phyloP scores from a whole-genome alignment of 2,888 invertebrate genomes.

The Tolmerus cingulatus region DNA sequence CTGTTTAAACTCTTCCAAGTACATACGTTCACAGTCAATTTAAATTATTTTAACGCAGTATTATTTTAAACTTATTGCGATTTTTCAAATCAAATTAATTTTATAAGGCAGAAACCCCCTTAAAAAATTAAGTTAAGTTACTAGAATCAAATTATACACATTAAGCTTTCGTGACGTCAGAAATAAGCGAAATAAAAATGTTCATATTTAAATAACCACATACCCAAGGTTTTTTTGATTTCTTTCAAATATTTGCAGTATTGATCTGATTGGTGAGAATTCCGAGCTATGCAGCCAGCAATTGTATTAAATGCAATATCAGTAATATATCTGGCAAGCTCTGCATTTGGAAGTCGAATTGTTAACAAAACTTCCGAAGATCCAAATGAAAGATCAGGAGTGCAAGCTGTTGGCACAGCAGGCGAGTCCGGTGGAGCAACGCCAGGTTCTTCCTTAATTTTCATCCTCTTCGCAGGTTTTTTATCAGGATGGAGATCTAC shows the following conservation, averaged over 20 bases:
- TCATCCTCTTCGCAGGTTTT: not conserved
- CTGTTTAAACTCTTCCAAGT: too few relatives aligned
- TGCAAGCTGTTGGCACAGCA: not conserved
- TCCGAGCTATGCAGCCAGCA: constrained; percentile 47
- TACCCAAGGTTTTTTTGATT: constrained; percentile 49
- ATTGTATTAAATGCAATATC: constrained; percentile 48
- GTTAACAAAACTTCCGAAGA: not conserved
- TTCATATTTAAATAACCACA: not conserved
- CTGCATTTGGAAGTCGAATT: constrained; percentile 44
- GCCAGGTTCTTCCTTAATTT: constrained; percentile 35
- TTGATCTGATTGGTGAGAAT: constrained; percentile 46
- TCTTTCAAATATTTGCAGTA: constrained; percentile 43
- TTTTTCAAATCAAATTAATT: too few relatives aligned
- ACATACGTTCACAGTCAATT: too few relatives aligned
- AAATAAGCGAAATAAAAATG: not conserved
- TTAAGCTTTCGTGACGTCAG: too few relatives aligned
- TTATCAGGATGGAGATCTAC: not conserved
- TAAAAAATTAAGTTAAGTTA: too few relatives aligned
- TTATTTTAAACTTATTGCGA: too few relatives aligned
- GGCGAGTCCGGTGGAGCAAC: not conserved
- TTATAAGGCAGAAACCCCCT: too few relatives aligned
- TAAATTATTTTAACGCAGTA: too few relatives aligned
- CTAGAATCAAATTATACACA: too few relatives aligned
- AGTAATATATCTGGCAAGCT: constrained; percentile 35
- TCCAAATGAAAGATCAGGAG: not conserved